Percentiles rank a stretch among this genome's conserved stretches.
These are phyloP conservation scores for Ciona savignyi DNA, from an alignment of 23 tunicate species.

Conservation along the genomic window DNA sequence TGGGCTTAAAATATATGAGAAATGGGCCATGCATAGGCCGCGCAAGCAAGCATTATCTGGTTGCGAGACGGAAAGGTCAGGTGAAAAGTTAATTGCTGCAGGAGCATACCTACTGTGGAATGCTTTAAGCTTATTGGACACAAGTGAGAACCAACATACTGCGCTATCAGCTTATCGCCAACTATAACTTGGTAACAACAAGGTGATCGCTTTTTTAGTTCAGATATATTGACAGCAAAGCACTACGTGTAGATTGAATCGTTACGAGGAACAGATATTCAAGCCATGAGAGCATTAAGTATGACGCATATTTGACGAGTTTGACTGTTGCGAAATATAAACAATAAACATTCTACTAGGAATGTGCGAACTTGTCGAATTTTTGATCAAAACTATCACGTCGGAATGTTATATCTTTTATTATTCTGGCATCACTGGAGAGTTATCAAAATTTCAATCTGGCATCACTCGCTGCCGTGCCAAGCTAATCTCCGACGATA, in stretches of 20 bases:
- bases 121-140: not conserved
- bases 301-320: not conserved
- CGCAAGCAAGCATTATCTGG: not conserved
- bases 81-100: not conserved
- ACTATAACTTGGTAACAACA: not conserved
- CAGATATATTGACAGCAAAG: too few species aligned
- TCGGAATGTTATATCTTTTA: not conserved
- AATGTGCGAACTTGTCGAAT: not conserved
- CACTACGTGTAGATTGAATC: too few species aligned
- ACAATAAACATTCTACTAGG: not conserved
- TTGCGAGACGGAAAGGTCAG: not conserved
- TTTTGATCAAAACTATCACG: not conserved
- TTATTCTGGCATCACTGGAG: not conserved
- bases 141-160: not conserved
- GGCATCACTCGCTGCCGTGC: not conserved
- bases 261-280: not conserved
- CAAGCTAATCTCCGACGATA: slow-evolving; percentile 1
- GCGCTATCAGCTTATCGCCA: not conserved
- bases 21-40: too few species aligned
- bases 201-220: not conserved
- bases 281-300: not conserved
- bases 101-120: not conserved
- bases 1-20: too few species aligned
- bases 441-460: not conserved
- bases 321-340: not conserved